Percentiles rank a stretch among this genome's conserved stretches.
These are phyloP conservation scores for Mus caroli DNA, from an alignment of 2,797 vertebrate genomes.

Conservation along the genomic window DNA sequence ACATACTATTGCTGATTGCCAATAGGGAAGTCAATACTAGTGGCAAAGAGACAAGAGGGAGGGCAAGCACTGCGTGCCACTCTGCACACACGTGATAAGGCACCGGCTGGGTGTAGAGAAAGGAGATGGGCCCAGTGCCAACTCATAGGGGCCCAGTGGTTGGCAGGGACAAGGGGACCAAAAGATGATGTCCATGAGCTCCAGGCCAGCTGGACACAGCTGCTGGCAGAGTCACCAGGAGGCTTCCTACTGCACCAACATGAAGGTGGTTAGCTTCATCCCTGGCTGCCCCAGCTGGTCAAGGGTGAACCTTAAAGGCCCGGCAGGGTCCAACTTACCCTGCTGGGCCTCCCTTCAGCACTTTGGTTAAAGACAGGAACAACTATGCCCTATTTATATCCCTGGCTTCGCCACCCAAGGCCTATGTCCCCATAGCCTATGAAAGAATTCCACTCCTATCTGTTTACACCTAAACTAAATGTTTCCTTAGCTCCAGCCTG, in stretches of 20 bases:
- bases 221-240: not conserved
- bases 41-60: not conserved
- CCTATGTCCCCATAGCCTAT: constrained; percentile 80
- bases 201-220: not conserved
- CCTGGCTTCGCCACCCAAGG: constrained; percentile 76
- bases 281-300: not conserved
- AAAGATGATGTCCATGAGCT: not conserved
- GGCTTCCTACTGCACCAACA: not conserved
- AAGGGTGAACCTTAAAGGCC: not conserved
- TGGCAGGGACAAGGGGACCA: not conserved
- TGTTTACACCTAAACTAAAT: constrained; percentile 85
- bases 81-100: not conserved
- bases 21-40: not conserved
- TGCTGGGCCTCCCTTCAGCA: not conserved
- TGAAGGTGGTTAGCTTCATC: not conserved
- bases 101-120: not conserved
- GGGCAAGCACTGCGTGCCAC: not conserved
- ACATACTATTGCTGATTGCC: not conserved
- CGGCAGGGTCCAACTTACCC: not conserved
- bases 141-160: not conserved
- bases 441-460: constrained; percentile 67
- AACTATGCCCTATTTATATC: constrained; percentile 88
- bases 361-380: constrained; percentile 79
- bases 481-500: constrained; percentile 80
- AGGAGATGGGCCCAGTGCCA: not conserved